Evolutionary conservation across 2,888 invertebrate species (phyloP).

Genomic region (Leptogaster cylindrica): DNA sequence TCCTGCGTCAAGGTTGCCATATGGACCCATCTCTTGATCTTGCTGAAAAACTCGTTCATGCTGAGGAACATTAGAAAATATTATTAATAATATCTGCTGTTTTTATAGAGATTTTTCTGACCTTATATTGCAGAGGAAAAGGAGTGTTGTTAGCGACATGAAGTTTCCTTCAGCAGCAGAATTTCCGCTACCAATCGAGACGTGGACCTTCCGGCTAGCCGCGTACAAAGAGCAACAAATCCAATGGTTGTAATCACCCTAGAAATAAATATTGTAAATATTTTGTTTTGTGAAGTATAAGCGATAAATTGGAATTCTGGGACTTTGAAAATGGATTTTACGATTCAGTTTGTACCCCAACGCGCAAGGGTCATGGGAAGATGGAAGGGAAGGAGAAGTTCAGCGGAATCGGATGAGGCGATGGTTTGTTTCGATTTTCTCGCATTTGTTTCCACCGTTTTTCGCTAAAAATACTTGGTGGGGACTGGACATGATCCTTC

Average conservation of each 20-base stretch:
- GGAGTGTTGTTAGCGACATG: conserved; percentile 87
- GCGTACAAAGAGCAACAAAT: conserved; percentile 93
- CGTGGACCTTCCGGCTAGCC: conserved; percentile 79
- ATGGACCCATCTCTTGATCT: conserved; percentile 94
- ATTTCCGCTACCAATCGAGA: conserved; percentile 79
- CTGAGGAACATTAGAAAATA: conserved; percentile 62
- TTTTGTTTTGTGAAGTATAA: too few species aligned
- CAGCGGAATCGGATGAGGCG: too few species aligned
- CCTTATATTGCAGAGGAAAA: conserved; percentile 89
- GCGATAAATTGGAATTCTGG: too few species aligned
- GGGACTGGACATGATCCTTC: too few species aligned
- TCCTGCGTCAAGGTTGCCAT: conserved; percentile 88
- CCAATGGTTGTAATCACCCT: conserved; percentile 94
- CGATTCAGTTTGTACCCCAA: too few species aligned
- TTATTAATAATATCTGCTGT: background rate
- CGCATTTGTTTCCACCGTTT: too few species aligned
- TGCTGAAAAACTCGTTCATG: conserved; percentile 90
- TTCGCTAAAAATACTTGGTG: too few species aligned
- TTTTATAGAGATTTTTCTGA: conserved; percentile 54
- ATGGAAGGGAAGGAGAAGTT: too few species aligned
- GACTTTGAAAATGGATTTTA: too few species aligned
- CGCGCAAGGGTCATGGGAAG: too few species aligned
- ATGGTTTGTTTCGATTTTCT: too few species aligned
- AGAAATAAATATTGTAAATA: too few species aligned
- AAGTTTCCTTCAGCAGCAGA: conserved; percentile 85